Percentiles rank a stretch among this genome's conserved stretches.
These are phyloP conservation scores for Toxotes chatareus DNA, from an alignment of 2,113 vertebrate species.

Conservation along the genomic window DNA sequence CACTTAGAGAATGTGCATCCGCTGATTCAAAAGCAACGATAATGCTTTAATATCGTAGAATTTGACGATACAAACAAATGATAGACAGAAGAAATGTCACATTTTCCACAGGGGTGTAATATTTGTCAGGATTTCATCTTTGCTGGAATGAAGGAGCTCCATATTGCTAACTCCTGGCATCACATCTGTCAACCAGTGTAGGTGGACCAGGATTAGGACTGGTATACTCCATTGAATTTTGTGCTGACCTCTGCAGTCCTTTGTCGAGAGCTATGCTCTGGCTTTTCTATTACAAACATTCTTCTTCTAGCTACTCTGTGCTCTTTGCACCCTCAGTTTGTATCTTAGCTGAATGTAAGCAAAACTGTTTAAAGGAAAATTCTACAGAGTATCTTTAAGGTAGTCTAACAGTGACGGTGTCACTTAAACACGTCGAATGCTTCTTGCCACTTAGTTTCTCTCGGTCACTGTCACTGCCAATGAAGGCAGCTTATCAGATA, in stretches of 20 bases:
- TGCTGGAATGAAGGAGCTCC: constrained; percentile 9
- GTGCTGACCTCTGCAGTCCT: constrained; percentile 54
- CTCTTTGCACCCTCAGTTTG: neutral
- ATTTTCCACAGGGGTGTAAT: constrained; percentile 27
- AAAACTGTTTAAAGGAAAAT: neutral
- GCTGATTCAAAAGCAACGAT: constrained; percentile 41
- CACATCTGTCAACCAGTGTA: constrained; percentile 27
- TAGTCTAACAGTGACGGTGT: neutral
- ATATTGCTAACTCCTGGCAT: constrained; percentile 28
- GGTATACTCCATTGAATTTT: constrained; percentile 37
- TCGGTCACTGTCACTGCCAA: constrained; percentile 18
- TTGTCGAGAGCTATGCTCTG: constrained; percentile 28
- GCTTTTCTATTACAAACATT: constrained; percentile 25
- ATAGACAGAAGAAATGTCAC: neutral
- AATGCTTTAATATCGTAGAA: constrained; percentile 36
- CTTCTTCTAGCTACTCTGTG: constrained; percentile 1
- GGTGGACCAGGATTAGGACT: constrained; percentile 47
- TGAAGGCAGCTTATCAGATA: constrained; percentile 35
- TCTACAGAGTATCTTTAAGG: neutral
- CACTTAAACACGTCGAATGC: neutral
- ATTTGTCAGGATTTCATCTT: constrained; percentile 30
- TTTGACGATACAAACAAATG: constrained; percentile 14
- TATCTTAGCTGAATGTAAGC: neutral
- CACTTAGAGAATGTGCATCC: constrained; percentile 54
- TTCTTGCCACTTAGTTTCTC: neutral